Evolutionary conservation across 2,797 vertebrate genomes (phyloP).

Genomic region (Rachycentron canadum): DNA sequence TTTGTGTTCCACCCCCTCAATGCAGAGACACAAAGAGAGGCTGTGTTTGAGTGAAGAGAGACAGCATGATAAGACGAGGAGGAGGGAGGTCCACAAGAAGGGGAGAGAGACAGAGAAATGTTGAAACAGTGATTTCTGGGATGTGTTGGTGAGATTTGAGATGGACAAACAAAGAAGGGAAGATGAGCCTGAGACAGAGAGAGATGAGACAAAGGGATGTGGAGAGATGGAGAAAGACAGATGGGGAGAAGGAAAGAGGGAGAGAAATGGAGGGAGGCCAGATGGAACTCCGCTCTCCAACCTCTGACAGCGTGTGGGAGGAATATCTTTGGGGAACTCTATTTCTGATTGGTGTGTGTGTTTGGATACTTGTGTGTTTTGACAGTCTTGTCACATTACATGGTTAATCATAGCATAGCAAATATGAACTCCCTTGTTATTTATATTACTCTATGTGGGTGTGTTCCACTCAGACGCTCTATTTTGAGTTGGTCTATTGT

Average conservation of each 20-base stretch:
- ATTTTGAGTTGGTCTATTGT: slow-evolving; percentile 53
- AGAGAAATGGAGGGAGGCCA: slow-evolving; percentile 54
- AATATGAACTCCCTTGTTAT: slow-evolving; percentile 58
- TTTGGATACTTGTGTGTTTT: slow-evolving; percentile 43
- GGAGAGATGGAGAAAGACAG: slow-evolving; percentile 54
- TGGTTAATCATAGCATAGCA: slow-evolving; percentile 44
- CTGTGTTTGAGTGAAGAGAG: slow-evolving; percentile 63
- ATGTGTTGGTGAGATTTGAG: slow-evolving; percentile 32
- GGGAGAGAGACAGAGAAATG: neutral
- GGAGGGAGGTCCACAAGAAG: slow-evolving; percentile 23
- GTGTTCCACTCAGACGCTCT: slow-evolving; percentile 34
- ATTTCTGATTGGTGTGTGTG: slow-evolving; percentile 45
- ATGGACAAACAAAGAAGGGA: slow-evolving; percentile 39
- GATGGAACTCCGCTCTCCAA: slow-evolving; percentile 65
- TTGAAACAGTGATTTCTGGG: slow-evolving; percentile 33
- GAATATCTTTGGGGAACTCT: slow-evolving; percentile 59
- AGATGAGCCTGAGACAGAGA: slow-evolving; percentile 29
- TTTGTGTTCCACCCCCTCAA: slow-evolving; percentile 72
- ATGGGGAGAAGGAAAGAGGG: slow-evolving; percentile 47
- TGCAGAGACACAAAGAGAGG: slow-evolving; percentile 63
- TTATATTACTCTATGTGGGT: slow-evolving; percentile 39
- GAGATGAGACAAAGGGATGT: slow-evolving; percentile 34
- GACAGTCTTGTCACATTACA: slow-evolving; percentile 34
- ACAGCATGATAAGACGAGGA: slow-evolving; percentile 36
- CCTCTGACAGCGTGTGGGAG: slow-evolving; percentile 71